These are phyloP conservation scores for Drosophila eohydei DNA, from an alignment of 2,888 invertebrate genomes.

Conservation along the genomic window DNA sequence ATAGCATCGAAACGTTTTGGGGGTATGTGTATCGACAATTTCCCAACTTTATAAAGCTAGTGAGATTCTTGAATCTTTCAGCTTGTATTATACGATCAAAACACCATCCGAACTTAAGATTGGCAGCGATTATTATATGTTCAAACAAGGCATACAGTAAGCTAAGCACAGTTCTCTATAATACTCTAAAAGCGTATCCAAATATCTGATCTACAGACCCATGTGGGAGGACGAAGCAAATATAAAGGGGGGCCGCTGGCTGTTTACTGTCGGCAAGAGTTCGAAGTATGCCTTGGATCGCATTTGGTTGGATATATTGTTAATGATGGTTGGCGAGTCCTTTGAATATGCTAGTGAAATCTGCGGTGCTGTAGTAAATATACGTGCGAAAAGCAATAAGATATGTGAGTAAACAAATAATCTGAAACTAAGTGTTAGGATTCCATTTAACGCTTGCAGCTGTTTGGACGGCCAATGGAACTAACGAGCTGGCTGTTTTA, in stretches of 20 bases:
- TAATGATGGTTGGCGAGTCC: conserved; percentile 72
- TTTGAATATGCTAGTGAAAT: conserved; percentile 65
- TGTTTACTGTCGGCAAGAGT: conserved; percentile 55
- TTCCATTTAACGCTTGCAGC: conserved; percentile 27
- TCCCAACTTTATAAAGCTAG: not conserved
- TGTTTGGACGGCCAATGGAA: conserved; percentile 67
- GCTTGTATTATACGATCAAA: conserved; percentile 72
- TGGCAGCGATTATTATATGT: conserved; percentile 71
- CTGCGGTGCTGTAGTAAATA: conserved; percentile 71
- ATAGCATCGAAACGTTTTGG: conserved; percentile 73
- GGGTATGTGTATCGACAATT: conserved; percentile 86
- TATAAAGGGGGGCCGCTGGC: conserved; percentile 68
- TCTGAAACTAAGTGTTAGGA: not conserved
- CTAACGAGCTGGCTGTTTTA: conserved; percentile 62
- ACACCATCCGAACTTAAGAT: conserved; percentile 66
- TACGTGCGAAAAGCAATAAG: conserved; percentile 81
- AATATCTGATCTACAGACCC: conserved; percentile 72
- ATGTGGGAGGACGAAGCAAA: conserved; percentile 73
- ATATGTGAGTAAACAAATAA: conserved; percentile 50
- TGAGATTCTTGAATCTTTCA: conserved; percentile 10
- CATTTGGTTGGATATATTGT: conserved; percentile 65
- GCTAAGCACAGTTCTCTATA: not conserved
- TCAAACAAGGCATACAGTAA: conserved; percentile 67
- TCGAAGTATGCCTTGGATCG: conserved; percentile 62
- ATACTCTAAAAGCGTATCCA: too few relatives aligned